These are phyloP conservation scores for Tetramorium alpestre DNA, from an alignment of 1,140 invertebrate species.

Conservation along the genomic window DNA sequence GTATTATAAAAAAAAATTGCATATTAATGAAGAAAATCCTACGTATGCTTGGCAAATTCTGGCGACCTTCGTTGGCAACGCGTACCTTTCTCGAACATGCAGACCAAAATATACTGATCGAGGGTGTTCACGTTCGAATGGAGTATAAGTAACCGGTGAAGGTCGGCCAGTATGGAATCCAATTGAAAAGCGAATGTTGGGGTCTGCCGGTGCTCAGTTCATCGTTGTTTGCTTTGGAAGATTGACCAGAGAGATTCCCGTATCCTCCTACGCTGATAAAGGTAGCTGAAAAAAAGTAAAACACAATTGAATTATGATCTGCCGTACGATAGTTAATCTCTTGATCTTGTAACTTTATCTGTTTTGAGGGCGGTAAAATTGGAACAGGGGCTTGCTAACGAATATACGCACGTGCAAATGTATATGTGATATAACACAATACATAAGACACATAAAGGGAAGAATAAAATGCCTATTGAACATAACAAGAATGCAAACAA, in stretches of 20 bases:
- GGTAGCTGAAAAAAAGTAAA: slow-evolving; percentile 46
- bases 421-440: background rate
- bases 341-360: background rate
- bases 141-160: slow-evolving; percentile 43
- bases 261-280: slow-evolving; percentile 30
- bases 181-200: slow-evolving; percentile 81
- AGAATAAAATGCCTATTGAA: background rate
- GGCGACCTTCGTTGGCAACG: slow-evolving; percentile 36
- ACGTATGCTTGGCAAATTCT: background rate
- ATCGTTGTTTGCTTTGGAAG: slow-evolving; percentile 77
- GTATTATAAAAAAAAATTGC: background rate
- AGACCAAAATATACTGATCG: slow-evolving; percentile 41
- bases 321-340: background rate
- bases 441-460: background rate
- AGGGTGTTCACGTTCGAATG: slow-evolving; percentile 49
- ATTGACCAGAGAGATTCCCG: slow-evolving; percentile 64
- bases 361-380: background rate
- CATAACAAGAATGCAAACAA: background rate
- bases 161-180: slow-evolving; percentile 69
- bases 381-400: background rate
- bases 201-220: slow-evolving; percentile 74
- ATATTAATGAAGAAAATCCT: slow-evolving; percentile 20
- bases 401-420: background rate
- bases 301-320: background rate
- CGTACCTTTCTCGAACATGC: slow-evolving; percentile 43